Evolutionary conservation across 2,888 invertebrate genomes (phyloP).

Genomic region (Chymomyza procnemis): DNA sequence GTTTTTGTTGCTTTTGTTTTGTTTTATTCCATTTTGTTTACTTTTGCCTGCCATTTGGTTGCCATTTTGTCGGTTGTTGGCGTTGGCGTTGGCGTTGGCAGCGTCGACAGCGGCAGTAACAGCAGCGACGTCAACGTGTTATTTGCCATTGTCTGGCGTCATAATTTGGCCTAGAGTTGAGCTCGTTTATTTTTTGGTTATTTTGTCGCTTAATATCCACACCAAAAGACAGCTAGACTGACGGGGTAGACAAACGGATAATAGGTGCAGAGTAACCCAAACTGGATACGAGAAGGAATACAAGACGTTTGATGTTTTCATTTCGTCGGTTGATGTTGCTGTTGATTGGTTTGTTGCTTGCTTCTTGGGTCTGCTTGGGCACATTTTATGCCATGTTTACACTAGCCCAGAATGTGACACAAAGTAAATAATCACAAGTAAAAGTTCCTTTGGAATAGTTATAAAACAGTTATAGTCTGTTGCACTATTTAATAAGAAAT

Average conservation of each 20-base stretch:
- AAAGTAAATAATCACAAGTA: too few species aligned
- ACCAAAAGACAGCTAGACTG: background rate
- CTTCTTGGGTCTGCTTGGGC: background rate
- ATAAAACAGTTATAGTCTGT: too few species aligned
- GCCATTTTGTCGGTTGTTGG: constrained; percentile 68
- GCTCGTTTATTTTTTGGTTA: constrained; percentile 38
- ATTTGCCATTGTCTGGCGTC: constrained; percentile 48
- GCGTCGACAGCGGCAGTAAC: background rate
- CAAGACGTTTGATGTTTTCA: constrained; percentile 69
- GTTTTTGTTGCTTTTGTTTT: constrained; percentile 19
- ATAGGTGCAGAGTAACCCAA: constrained; percentile 1
- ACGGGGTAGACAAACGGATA: background rate
- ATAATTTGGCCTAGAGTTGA: constrained; percentile 62
- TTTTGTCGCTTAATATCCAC: constrained; percentile 27
- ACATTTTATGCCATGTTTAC: background rate
- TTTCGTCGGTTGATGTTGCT: constrained; percentile 35
- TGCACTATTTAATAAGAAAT: too few species aligned
- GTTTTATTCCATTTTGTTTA: constrained; percentile 42
- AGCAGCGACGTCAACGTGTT: constrained; percentile 18
- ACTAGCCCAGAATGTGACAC: too few species aligned
- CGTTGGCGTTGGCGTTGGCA: constrained; percentile 30
- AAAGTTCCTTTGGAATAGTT: too few species aligned
- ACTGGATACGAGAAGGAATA: constrained; percentile 39
- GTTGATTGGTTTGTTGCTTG: constrained; percentile 1
- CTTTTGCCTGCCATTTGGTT: constrained; percentile 30